Evolutionary conservation across 2,113 vertebrate genomes (phyloP).

Genomic region (Brachyistius frenatus): DNA sequence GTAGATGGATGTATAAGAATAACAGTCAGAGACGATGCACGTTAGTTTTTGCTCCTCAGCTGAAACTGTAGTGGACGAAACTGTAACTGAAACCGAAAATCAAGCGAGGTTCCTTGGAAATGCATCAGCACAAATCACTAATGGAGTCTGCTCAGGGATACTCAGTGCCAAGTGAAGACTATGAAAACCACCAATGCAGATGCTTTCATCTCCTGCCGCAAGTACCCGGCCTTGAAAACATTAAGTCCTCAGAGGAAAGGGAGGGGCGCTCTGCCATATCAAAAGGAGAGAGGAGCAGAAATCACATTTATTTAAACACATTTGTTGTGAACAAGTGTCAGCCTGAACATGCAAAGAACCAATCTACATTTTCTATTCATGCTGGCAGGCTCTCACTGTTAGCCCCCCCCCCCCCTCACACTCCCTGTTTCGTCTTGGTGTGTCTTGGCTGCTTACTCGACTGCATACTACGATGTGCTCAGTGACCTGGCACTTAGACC

Average conservation of each 20-base stretch:
- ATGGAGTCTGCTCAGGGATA: slow-evolving; percentile 51
- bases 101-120: slow-evolving; percentile 8
- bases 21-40: neutral
- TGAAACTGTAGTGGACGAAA: neutral
- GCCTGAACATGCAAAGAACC: neutral
- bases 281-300: neutral
- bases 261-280: neutral
- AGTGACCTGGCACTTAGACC: slow-evolving; percentile 24
- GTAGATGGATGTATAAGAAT: neutral
- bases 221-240: slow-evolving; percentile 36
- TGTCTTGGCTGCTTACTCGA: slow-evolving; percentile 27
- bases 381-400: neutral
- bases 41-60: neutral
- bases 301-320: neutral
- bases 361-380: slow-evolving; percentile 19
- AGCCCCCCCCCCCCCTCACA: neutral
- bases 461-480: slow-evolving; percentile 33
- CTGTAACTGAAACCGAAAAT: slow-evolving; percentile 20
- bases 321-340: slow-evolving; percentile 1
- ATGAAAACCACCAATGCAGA: slow-evolving; percentile 44
- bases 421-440: slow-evolving; percentile 16
- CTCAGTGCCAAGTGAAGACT: slow-evolving; percentile 39
- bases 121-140: slow-evolving; percentile 46
- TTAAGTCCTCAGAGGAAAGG: slow-evolving; percentile 9
- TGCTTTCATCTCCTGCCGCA: slow-evolving; percentile 45